A percentile compares a stretch with the other conserved stretches of the same genome.
phyloP scores from a whole-genome alignment of 2,888 invertebrate genomes.

The Willowsia nigromaculata region DNA sequence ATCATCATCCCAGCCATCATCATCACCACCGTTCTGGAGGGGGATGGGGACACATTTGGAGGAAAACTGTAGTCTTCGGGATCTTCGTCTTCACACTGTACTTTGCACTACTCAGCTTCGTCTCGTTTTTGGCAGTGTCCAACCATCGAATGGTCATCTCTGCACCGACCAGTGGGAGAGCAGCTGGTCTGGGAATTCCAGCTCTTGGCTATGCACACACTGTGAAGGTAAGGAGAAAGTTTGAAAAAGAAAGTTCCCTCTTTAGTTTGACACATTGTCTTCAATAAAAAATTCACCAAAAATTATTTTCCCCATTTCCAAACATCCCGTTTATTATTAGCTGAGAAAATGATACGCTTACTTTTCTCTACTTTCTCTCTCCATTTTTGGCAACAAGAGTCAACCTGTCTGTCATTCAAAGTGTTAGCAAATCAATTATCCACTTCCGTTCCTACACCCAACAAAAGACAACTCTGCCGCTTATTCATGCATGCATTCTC shows the following conservation, averaged over 20 bases:
- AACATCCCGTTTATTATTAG: not conserved
- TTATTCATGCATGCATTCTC: no score
- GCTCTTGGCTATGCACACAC: constrained; percentile 38
- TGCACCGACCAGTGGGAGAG: constrained; percentile 42
- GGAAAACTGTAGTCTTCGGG: constrained; percentile 77
- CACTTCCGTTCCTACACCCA: not conserved
- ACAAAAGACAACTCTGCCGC: not conserved
- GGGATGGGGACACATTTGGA: constrained; percentile 73
- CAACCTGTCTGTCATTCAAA: constrained; percentile 50
- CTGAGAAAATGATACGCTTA: not conserved
- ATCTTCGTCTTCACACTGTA: constrained; percentile 77
- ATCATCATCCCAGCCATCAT: constrained; percentile 43
- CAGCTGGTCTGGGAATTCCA: not conserved
- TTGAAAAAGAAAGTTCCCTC: not conserved
- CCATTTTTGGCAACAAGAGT: not conserved
- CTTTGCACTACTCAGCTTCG: constrained; percentile 77
- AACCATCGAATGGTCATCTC: constrained; percentile 73
- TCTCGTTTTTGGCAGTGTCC: constrained; percentile 77
- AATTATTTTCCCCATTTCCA: no score
- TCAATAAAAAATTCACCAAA: no score
- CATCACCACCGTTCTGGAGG: constrained; percentile 34
- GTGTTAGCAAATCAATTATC: constrained; percentile 9
- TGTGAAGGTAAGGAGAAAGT: constrained; percentile 54
- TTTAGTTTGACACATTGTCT: no score
- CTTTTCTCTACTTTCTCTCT: not conserved